Evolutionary conservation across 2,113 vertebrate species (phyloP).

Genomic region (Tichodroma muraria): DNA sequence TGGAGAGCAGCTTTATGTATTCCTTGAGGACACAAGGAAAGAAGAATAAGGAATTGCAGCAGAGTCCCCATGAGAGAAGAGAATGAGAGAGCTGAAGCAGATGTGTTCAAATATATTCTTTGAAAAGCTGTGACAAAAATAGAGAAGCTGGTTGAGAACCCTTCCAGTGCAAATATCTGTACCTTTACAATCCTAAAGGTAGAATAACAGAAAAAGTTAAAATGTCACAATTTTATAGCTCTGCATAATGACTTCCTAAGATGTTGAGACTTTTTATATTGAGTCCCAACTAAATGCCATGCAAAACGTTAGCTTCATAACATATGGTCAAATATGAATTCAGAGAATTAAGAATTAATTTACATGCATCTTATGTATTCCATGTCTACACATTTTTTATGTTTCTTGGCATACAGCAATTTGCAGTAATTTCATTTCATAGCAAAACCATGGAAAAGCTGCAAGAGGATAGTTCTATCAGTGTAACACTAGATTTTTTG

Average conservation of each 20-base stretch:
- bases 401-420: not conserved
- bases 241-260: not conserved
- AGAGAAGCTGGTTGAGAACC: not conserved
- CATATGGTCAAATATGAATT: not conserved
- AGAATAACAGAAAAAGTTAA: not conserved
- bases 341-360: not conserved
- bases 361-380: not conserved
- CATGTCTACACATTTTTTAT: not conserved
- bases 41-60: not conserved
- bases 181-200: not conserved
- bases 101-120: not conserved
- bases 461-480: not conserved
- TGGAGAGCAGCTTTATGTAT: not conserved
- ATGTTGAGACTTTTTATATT: not conserved
- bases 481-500: not conserved
- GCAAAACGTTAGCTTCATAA: not conserved
- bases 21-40: not conserved
- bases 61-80: not conserved
- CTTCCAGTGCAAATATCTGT: not conserved
- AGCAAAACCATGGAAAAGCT: not conserved
- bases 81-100: not conserved
- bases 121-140: not conserved
- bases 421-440: not conserved
- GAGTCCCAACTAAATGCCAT: not conserved
- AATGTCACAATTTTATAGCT: not conserved